phyloP scores from a whole-genome alignment of 1,140 invertebrate species.

The Gonatopus flavifemur region DNA sequence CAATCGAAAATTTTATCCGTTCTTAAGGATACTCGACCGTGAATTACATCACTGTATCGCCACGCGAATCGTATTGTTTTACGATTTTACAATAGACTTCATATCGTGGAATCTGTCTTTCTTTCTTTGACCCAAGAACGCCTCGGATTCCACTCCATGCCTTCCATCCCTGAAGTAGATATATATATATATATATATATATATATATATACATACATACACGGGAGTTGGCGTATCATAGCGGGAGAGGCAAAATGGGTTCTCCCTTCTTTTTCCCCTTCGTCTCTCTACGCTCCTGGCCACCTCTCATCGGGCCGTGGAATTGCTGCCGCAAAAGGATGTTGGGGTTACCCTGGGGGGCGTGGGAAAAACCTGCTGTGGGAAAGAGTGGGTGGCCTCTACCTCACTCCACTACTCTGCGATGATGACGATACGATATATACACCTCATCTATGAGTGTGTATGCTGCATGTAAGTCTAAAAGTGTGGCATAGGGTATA shows the following conservation, averaged over 20 bases:
- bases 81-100: conserved; percentile 48
- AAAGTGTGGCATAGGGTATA: too few relatives aligned
- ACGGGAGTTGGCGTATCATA: too few relatives aligned
- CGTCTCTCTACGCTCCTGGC: conserved; percentile 13
- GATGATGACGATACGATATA: conserved; percentile 38
- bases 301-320: conserved; percentile 33
- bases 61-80: conserved; percentile 53
- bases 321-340: conserved; percentile 64
- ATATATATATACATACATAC: too few relatives aligned
- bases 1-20: too few relatives aligned
- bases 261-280: conserved; percentile 23
- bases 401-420: conserved; percentile 49
- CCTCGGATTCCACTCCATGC: conserved; percentile 37
- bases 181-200: too few relatives aligned
- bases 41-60: conserved; percentile 33
- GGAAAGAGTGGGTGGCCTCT: conserved; percentile 75
- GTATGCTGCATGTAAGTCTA: too few relatives aligned
- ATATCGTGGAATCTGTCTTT: too few relatives aligned
- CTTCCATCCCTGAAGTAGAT: conserved; percentile 23
- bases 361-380: conserved; percentile 78
- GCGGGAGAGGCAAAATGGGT: too few relatives aligned
- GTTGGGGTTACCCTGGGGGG: conserved; percentile 73
- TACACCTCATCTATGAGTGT: conserved; percentile 18
- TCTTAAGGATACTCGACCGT: too few relatives aligned
- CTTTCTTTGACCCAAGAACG: conserved; percentile 46